Evolutionary conservation across 2,797 vertebrate genomes (phyloP).

Genomic region (Pogoniulus pusillus): DNA sequence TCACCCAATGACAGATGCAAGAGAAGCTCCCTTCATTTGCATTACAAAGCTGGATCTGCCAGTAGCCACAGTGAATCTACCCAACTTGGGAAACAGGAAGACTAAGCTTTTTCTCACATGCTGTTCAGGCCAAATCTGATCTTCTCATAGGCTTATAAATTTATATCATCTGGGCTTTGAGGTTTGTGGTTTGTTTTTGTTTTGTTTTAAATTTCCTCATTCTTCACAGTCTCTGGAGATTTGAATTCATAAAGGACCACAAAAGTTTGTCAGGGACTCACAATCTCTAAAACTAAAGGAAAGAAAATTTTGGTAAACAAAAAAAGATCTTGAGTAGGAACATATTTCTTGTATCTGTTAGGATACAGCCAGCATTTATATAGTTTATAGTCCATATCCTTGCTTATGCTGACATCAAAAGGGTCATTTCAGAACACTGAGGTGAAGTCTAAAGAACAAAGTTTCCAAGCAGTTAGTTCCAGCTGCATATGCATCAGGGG

Average conservation of each 20-base stretch:
- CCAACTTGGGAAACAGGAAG: neutral
- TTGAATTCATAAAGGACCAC: neutral
- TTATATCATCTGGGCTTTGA: neutral
- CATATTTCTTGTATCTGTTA: neutral
- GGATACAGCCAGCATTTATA: neutral
- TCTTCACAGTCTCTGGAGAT: neutral
- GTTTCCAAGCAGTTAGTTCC: neutral
- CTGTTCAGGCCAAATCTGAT: neutral
- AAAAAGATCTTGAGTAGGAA: neutral
- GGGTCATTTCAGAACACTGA: neutral
- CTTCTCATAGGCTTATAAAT: neutral
- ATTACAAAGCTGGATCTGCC: neutral
- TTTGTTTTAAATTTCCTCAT: neutral
- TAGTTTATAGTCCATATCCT: neutral
- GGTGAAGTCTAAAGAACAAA: neutral
- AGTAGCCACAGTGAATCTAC: neutral
- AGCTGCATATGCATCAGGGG: neutral
- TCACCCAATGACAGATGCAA: neutral
- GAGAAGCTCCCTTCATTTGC: neutral
- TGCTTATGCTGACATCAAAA: constrained; percentile 6
- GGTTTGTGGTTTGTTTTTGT: neutral
- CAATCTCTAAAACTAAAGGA: neutral
- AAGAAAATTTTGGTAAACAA: neutral
- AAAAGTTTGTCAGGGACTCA: neutral
- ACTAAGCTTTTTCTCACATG: neutral